Conservation (phyloP, 2,888 invertebrate species). For the Anodontia alba region DNA sequence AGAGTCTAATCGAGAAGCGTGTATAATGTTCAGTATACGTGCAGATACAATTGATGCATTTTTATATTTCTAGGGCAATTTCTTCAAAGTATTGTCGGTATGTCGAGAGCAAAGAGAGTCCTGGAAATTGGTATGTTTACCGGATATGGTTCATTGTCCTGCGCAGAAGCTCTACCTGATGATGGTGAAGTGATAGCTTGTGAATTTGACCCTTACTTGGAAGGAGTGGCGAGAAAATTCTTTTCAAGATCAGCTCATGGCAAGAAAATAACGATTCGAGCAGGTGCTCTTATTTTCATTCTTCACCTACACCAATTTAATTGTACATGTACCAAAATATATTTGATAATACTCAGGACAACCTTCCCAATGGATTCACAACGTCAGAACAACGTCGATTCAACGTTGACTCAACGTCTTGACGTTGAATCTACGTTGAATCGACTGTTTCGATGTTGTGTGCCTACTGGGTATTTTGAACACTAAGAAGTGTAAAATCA, state of each 20-base stretch:
- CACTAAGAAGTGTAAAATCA: too few species aligned
- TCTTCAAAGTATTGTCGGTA: constrained; percentile 70
- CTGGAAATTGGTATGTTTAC: constrained; percentile 77
- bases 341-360: too few species aligned
- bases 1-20: too few species aligned
- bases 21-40: too few species aligned
- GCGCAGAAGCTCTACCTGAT: constrained; percentile 74
- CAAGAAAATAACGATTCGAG: constrained; percentile 65
- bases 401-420: too few species aligned
- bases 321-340: background rate
- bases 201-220: constrained; percentile 68
- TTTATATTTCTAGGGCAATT: constrained; percentile 62
- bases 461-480: too few species aligned
- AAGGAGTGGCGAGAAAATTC: constrained; percentile 52
- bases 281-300: constrained; percentile 52
- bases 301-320: background rate
- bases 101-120: constrained; percentile 66
- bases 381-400: too few species aligned
- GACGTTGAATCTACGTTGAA: too few species aligned
- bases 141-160: constrained; percentile 73
- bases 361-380: too few species aligned
- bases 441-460: too few species aligned
- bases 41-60: too few species aligned
- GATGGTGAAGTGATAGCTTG: constrained; percentile 70
- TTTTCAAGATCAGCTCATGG: constrained; percentile 66